A percentile compares a stretch with the other conserved stretches of the same genome.
Conservation (phyloP, 2,888 invertebrate genomes). For the Sylvicola cinctus region DNA sequence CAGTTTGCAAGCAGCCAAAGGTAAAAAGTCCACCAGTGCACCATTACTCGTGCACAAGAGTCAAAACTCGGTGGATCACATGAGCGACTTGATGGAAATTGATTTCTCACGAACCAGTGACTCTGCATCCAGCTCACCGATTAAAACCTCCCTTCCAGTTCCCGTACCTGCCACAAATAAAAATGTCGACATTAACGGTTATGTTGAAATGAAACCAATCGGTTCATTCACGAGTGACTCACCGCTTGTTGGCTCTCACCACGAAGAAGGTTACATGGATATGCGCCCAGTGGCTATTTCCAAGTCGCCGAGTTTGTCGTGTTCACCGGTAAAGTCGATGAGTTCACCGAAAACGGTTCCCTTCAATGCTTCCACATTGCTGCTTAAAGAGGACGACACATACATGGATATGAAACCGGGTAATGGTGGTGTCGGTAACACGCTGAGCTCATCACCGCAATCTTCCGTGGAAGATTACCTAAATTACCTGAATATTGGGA, state of each 20-base stretch:
- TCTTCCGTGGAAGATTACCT: conserved; percentile 1
- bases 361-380: background rate
- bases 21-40: conserved; percentile 44
- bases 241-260: conserved; percentile 3
- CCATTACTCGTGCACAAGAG: conserved; percentile 34
- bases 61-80: conserved; percentile 34
- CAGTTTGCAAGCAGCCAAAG: conserved; percentile 10
- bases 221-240: conserved; percentile 11
- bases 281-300: conserved; percentile 20
- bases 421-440: background rate
- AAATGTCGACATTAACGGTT: conserved; percentile 14
- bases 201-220: conserved; percentile 39
- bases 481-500: background rate
- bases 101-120: conserved; percentile 31
- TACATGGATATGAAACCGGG: background rate
- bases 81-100: conserved; percentile 69
- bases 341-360: conserved; percentile 4
- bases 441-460: no score
- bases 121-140: conserved; percentile 1
- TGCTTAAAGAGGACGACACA: no score
- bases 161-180: conserved; percentile 7
- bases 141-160: conserved; percentile 8
- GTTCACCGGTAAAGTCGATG: conserved; percentile 10
- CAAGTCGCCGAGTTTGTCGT: conserved; percentile 10
- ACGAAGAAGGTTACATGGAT: conserved; percentile 21